Percentiles rank a stretch among this genome's conserved stretches.
phyloP scores from a whole-genome alignment of 2,888 invertebrate genomes.

The Nemotelus pantherinus region DNA sequence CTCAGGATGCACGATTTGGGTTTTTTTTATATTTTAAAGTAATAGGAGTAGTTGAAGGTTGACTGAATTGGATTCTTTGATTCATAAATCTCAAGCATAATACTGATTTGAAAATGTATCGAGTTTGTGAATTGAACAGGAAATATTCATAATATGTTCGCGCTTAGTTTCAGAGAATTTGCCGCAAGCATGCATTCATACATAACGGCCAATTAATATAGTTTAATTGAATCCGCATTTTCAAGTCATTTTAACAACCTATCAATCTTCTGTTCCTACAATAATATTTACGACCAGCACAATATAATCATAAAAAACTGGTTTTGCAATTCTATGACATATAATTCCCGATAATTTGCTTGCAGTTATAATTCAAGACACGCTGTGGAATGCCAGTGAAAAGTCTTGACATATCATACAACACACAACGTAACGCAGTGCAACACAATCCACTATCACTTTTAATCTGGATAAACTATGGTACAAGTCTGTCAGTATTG shows the following conservation, averaged over 20 bases:
- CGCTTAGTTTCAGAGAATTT: no score
- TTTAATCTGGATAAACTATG: slow-evolving; percentile 41
- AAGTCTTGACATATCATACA: slow-evolving; percentile 31
- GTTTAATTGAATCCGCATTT: slow-evolving; percentile 26
- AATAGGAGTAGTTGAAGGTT: no score
- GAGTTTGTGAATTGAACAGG: no score
- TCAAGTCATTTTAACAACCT: slow-evolving; percentile 6
- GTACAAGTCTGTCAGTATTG: slow-evolving; percentile 39
- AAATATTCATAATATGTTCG: no score
- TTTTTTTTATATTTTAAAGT: no score
- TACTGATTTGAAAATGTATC: no score
- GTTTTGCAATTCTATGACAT: slow-evolving; percentile 18
- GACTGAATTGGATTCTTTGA: no score
- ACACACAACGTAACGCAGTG: slow-evolving; percentile 1
- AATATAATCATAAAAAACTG: slow-evolving; percentile 21
- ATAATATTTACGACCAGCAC: slow-evolving; percentile 24
- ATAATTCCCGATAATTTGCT: slow-evolving; percentile 43
- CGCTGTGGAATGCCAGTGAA: slow-evolving; percentile 31
- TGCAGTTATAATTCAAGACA: slow-evolving; percentile 43
- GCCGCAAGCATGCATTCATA: no score
- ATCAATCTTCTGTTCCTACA: slow-evolving; percentile 9
- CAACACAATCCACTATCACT: slow-evolving; percentile 42
- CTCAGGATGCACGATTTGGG: no score
- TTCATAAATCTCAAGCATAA: no score
- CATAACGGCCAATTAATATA: slow-evolving; percentile 17